Evolutionary conservation across 2,888 invertebrate species (phyloP), one percentile per base, ranked within the genome.

Genomic region (Ceriagrion tenellum): DNA sequence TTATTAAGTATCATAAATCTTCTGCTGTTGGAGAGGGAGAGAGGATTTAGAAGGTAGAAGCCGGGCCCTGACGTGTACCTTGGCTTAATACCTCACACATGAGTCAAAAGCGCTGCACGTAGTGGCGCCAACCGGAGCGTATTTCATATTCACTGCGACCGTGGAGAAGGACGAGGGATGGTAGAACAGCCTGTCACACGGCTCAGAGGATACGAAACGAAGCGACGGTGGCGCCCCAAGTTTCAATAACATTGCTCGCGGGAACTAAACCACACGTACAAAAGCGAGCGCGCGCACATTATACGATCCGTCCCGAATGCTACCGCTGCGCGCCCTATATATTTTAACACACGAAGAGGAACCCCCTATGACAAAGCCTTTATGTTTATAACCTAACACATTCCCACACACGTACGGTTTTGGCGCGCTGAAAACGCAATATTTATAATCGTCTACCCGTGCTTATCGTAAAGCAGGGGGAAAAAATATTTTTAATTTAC

Each of bases 1-100:
- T 89, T 89, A 89, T 89, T 47, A 89, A 89, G 89, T 89, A 55
- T 47, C 89, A 55, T 89, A 55, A 47, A 89, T 89, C 89, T 55
- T 89, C 81, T 55, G 55, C 16, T 26, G 55, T 23, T 12, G 26
- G 81, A 81, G 35, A 35, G 81, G 6, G 74, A 35, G 35, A 81
- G 81, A 55, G 47, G 89, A 89, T 89, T 89, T 89, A 47, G 47
- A 89, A 55, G 55, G 23, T 89, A 55, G 89, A 55, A 89, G 26
- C 55, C 55, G 55, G 47, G 59, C 16, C 59, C 55, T 89, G 89
- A 89, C 89, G 55, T 89, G 55, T 89, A 89, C 47, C 47, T 89
- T 47, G 55, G 89, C 89, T 89, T 55, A 89, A 89, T 55, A 89
- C 55, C 47, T 89, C 55, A 55, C 89, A 89, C 89, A 47, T 55